phyloP scores from a whole-genome alignment of 2,888 invertebrate species.

The Nasonovia ribisnigri region DNA sequence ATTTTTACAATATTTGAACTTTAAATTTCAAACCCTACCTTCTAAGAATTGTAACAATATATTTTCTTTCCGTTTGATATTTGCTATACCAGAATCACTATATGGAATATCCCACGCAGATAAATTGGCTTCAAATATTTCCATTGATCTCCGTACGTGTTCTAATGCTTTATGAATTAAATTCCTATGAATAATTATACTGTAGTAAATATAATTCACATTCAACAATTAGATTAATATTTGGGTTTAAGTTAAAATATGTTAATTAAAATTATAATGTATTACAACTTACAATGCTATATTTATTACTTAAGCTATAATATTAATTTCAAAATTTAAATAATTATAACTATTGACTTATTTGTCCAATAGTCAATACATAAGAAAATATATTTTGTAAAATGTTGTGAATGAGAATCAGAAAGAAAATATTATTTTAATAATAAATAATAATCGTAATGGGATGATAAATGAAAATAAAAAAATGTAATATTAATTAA shows the following conservation, averaged over 20 bases:
- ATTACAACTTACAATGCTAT: neutral
- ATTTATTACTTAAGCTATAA: neutral
- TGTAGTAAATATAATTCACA: neutral
- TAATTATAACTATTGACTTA: neutral
- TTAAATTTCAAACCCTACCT: neutral
- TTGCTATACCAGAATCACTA: neutral
- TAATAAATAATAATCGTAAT: neutral
- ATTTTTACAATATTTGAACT: neutral
- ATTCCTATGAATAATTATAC: constrained; percentile 26
- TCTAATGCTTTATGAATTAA: constrained; percentile 37
- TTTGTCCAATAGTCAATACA: neutral
- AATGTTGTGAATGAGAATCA: neutral
- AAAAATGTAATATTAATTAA: neutral
- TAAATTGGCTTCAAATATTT: constrained; percentile 38
- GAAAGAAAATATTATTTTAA: neutral
- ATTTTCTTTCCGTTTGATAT: constrained; percentile 9
- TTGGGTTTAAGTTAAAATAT: neutral
- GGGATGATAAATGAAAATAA: neutral
- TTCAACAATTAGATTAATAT: neutral
- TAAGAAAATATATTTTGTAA: neutral
- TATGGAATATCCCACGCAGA: constrained; percentile 55
- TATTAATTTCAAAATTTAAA: neutral
- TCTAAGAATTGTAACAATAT: constrained; percentile 2
- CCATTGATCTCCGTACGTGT: neutral
- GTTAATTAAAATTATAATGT: neutral